phyloP scores from a whole-genome alignment of 2,888 invertebrate genomes.

The Caenorhabditis sp. region DNA sequence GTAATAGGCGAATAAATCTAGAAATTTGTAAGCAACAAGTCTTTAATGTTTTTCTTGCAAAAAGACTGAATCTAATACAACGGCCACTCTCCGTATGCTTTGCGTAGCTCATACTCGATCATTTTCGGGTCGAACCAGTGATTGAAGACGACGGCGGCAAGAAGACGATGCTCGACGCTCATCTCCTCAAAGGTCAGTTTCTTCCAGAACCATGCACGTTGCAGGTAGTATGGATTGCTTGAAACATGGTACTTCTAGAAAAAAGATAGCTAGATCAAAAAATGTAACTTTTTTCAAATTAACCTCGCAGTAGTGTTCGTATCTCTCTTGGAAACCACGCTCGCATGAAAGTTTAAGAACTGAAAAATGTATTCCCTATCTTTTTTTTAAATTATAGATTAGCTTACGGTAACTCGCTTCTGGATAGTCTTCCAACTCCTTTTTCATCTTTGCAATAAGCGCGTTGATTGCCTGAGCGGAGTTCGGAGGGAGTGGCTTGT shows the following conservation, averaged over 20 bases:
- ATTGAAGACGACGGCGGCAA: not conserved
- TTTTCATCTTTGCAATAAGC: not conserved
- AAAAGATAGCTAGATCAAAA: no score
- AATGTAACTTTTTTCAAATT: no score
- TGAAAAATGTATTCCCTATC: no score
- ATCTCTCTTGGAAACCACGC: no score
- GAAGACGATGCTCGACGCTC: not conserved
- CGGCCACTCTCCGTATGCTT: not conserved
- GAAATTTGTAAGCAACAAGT: no score
- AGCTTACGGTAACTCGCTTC: no score
- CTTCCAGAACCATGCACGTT: conserved; percentile 9
- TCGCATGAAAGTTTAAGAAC: no score
- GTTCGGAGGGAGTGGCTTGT: not conserved
- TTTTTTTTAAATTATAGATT: no score
- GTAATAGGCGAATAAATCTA: no score
- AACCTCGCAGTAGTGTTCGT: no score
- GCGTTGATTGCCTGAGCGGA: not conserved
- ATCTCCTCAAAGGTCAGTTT: not conserved
- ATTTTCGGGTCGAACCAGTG: not conserved
- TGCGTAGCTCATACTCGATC: not conserved
- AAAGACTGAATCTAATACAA: no score
- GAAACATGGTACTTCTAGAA: not conserved
- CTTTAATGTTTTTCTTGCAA: no score
- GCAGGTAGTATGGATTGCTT: not conserved
- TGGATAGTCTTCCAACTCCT: not conserved